phyloP scores from a whole-genome alignment of 2,888 invertebrate genomes.

The Abrostola tripartita region DNA sequence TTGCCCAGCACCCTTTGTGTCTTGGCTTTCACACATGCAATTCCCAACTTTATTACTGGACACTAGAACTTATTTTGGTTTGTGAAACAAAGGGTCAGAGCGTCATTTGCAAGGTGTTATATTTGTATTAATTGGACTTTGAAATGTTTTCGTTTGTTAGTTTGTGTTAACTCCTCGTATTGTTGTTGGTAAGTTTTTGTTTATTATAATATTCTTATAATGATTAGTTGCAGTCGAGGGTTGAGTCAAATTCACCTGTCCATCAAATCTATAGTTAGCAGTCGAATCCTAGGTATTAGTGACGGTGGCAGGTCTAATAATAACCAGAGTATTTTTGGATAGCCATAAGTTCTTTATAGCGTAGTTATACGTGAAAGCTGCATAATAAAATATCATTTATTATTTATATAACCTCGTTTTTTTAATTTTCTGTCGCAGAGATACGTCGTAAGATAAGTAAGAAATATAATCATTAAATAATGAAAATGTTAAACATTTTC shows the following conservation, averaged over 20 bases:
- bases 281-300: too few species aligned
- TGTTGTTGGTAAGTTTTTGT: constrained; percentile 49
- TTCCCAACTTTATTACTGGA: constrained; percentile 49
- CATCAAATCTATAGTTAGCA: background rate
- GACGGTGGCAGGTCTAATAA: background rate
- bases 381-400: constrained; percentile 34
- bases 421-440: constrained; percentile 39
- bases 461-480: constrained; percentile 52
- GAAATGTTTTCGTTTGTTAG: constrained; percentile 76
- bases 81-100: constrained; percentile 47
- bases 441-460: constrained; percentile 51
- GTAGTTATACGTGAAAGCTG: constrained; percentile 16
- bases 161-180: constrained; percentile 69
- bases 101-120: constrained; percentile 73
- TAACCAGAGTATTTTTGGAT: constrained; percentile 23
- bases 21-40: constrained; percentile 44
- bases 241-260: constrained; percentile 17
- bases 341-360: constrained; percentile 20
- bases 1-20: constrained; percentile 66
- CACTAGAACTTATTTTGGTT: constrained; percentile 51
- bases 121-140: constrained; percentile 79
- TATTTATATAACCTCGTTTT: constrained; percentile 43
- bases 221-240: constrained; percentile 24
- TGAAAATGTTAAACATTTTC: constrained; percentile 51
- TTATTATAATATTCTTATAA: constrained; percentile 39